Conservation (phyloP, 2,113 vertebrate genomes). For the Seriola quinqueradiata region DNA sequence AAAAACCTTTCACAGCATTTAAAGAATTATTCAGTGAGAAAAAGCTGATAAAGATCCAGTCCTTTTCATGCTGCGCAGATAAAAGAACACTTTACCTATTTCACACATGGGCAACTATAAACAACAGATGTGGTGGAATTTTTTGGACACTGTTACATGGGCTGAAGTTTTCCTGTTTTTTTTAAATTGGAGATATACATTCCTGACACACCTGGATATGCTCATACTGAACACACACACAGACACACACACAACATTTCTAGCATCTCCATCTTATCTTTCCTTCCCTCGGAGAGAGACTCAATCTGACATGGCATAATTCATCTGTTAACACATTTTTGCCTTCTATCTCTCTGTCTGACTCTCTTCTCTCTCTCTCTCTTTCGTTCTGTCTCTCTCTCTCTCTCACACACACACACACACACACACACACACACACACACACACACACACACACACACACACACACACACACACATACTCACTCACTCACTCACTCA, state of each 20-base stretch:
- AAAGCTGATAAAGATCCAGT: conserved; percentile 31
- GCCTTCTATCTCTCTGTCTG: conserved; percentile 3
- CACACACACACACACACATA: conserved; percentile 9
- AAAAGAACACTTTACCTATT: conserved; percentile 38
- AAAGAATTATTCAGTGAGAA: conserved; percentile 26
- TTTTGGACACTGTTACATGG: conserved; percentile 19
- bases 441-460: conserved; percentile 3
- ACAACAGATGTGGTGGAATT: conserved; percentile 28
- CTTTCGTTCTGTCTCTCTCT: not conserved
- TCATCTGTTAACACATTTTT: conserved; percentile 54
- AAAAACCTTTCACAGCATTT: conserved; percentile 43
- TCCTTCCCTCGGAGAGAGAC: conserved; percentile 21
- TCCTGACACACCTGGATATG: conserved; percentile 32
- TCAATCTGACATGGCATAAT: conserved; percentile 40
- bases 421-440: not conserved
- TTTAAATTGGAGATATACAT: not conserved
- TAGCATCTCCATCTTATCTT: conserved; percentile 6
- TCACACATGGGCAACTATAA: conserved; percentile 49
- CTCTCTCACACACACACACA: not conserved
- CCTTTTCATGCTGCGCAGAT: conserved; percentile 24
- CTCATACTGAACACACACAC: conserved; percentile 17
- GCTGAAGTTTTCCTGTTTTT: not conserved
- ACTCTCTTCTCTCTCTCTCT: conserved; percentile 3
- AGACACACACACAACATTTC: conserved; percentile 1
- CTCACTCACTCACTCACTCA: not conserved